Percentiles rank a stretch among this genome's conserved stretches.
Evolutionary conservation across 1,140 invertebrate genomes (phyloP).

Genomic region (Calosoma granatense): DNA sequence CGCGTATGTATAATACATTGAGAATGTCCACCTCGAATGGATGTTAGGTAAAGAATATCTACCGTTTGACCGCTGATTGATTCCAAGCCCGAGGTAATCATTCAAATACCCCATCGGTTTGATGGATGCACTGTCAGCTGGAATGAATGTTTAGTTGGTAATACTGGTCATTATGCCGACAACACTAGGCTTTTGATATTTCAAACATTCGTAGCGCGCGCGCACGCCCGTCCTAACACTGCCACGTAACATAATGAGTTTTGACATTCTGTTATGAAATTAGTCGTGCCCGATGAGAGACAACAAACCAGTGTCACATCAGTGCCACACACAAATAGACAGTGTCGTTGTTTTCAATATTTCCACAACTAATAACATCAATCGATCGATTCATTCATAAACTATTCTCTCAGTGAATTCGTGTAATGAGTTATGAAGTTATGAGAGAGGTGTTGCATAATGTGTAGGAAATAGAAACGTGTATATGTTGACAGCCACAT

Average conservation of each 20-base stretch:
- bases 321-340: too few relatives aligned
- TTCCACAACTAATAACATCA: too few relatives aligned
- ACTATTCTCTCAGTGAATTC: too few relatives aligned
- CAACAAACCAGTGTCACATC: not conserved
- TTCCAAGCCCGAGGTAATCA: not conserved
- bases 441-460: too few relatives aligned
- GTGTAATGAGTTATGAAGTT: too few relatives aligned
- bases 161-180: slow-evolving; percentile 1
- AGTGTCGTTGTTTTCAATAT: not conserved
- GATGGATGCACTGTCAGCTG: not conserved
- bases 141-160: slow-evolving; percentile 6
- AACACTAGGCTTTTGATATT: not conserved
- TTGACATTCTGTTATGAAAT: slow-evolving; percentile 7
- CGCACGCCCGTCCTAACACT: not conserved
- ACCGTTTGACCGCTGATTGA: not conserved
- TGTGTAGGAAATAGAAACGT: too few relatives aligned
- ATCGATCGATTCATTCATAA: too few relatives aligned
- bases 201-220: not conserved
- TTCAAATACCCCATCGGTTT: slow-evolving; percentile 1
- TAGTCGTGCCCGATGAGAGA: not conserved
- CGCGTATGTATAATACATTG: too few relatives aligned
- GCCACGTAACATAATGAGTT: not conserved
- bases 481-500: too few relatives aligned
- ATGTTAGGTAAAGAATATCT: not conserved
- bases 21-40: too few relatives aligned